Evolutionary conservation across 2,888 invertebrate genomes (phyloP).

Genomic region (Villa cingulata): DNA sequence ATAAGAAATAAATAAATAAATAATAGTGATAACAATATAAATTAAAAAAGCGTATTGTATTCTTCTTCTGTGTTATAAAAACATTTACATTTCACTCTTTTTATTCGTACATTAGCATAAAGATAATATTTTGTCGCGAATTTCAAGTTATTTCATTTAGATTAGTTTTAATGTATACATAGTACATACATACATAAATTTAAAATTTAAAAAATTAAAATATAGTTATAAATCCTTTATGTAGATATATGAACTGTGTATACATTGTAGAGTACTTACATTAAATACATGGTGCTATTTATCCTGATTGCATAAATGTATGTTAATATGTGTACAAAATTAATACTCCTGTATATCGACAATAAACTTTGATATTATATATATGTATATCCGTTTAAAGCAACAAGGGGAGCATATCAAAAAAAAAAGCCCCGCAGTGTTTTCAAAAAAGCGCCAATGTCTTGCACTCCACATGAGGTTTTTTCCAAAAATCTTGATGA

Average conservation of each 20-base stretch:
- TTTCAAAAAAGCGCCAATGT: conserved; percentile 11
- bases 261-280: too few species aligned
- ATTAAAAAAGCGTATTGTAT: background rate
- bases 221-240: too few species aligned
- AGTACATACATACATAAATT: too few species aligned
- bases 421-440: conserved; percentile 8
- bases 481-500: conserved; percentile 2
- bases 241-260: too few species aligned
- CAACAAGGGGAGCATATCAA: conserved; percentile 1
- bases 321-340: too few species aligned
- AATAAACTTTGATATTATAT: too few species aligned
- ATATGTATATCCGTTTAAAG: background rate
- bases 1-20: background rate
- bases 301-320: too few species aligned
- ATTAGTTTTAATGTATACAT: background rate
- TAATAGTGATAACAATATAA: background rate
- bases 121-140: conserved; percentile 11
- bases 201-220: too few species aligned
- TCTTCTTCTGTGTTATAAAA: conserved; percentile 3
- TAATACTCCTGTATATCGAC: too few species aligned
- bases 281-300: too few species aligned
- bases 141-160: conserved; percentile 10
- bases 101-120: conserved; percentile 8
- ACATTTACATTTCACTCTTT: conserved; percentile 6
- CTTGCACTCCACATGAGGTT: conserved; percentile 10